A percentile compares a stretch with the other conserved stretches of the same genome.
Evolutionary conservation across 2,888 invertebrate genomes (phyloP).

Genomic region (Andrena trimmerana): DNA sequence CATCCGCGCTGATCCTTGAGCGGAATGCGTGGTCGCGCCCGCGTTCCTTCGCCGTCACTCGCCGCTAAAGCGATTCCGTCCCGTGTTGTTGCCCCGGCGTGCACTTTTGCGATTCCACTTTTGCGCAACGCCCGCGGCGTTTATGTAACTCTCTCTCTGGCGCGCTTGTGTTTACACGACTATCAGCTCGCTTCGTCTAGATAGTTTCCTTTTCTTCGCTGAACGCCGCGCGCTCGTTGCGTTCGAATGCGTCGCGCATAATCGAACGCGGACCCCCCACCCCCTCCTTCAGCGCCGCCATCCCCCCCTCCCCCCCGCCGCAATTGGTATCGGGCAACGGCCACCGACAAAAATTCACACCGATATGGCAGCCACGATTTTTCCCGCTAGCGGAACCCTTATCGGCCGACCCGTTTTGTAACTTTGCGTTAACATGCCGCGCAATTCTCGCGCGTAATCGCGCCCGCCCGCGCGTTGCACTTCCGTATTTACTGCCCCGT

Average conservation of each 20-base stretch:
- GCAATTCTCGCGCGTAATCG: slow-evolving; percentile 23
- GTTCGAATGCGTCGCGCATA: neutral
- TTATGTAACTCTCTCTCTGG: slow-evolving; percentile 30
- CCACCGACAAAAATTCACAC: slow-evolving; percentile 34
- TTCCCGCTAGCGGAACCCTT: slow-evolving; percentile 13
- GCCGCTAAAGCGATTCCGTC: neutral
- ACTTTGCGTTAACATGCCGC: slow-evolving; percentile 27
- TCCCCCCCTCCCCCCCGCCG: no score
- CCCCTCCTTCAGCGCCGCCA: neutral
- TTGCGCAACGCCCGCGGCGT: slow-evolving; percentile 24
- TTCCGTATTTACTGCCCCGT: no score
- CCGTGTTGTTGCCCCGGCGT: neutral
- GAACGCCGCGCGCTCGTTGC: neutral
- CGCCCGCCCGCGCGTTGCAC: neutral
- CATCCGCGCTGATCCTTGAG: neutral
- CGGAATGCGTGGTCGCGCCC: no score
- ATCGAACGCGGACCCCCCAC: neutral
- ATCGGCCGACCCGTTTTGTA: slow-evolving; percentile 46
- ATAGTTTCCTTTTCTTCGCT: slow-evolving; percentile 13
- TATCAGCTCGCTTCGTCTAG: slow-evolving; percentile 27
- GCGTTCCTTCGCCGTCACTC: neutral
- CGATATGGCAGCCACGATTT: slow-evolving; percentile 17
- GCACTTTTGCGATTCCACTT: slow-evolving; percentile 1
- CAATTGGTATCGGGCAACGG: slow-evolving; percentile 14
- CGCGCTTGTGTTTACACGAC: slow-evolving; percentile 24